Percentiles rank a stretch among this genome's conserved stretches.
These are phyloP conservation scores for Mimachlamys varia DNA, from an alignment of 2,888 invertebrate species.

Conservation along the genomic window DNA sequence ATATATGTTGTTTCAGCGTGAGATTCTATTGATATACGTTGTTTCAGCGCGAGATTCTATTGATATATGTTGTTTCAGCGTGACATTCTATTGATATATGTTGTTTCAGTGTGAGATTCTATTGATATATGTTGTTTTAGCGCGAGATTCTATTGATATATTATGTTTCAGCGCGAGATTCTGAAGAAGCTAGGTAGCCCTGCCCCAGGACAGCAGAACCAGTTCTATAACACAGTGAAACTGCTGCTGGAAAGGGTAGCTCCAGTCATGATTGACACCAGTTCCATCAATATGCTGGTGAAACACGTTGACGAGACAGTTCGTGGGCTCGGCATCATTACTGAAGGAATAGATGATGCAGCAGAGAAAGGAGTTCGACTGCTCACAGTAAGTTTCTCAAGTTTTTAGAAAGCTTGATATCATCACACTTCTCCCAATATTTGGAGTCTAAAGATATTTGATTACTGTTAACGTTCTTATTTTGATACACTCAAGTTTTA, in stretches of 20 bases:
- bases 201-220: conserved; percentile 96
- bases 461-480: too few species aligned
- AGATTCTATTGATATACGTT: too few species aligned
- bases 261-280: conserved; percentile 97
- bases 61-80: too few species aligned
- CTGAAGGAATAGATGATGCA: conserved; percentile 82
- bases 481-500: too few species aligned
- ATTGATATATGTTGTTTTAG: too few species aligned
- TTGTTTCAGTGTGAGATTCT: too few species aligned
- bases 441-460: too few species aligned
- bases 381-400: conserved; percentile 86
- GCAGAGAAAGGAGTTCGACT: conserved; percentile 95
- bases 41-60: too few species aligned
- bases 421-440: too few species aligned
- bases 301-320: conserved; percentile 82
- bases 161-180: conserved; percentile 88
- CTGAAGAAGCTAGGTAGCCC: conserved; percentile 92
- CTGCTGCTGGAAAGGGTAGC: conserved; percentile 96
- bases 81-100: too few species aligned
- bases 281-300: conserved; percentile 88
- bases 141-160: conserved; percentile 91
- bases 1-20: too few species aligned
- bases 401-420: not conserved
- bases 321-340: conserved; percentile 69
- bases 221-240: conserved; percentile 97